Conservation (phyloP, 2,888 invertebrate species). For the Caenorhabditis doughertyi region DNA sequence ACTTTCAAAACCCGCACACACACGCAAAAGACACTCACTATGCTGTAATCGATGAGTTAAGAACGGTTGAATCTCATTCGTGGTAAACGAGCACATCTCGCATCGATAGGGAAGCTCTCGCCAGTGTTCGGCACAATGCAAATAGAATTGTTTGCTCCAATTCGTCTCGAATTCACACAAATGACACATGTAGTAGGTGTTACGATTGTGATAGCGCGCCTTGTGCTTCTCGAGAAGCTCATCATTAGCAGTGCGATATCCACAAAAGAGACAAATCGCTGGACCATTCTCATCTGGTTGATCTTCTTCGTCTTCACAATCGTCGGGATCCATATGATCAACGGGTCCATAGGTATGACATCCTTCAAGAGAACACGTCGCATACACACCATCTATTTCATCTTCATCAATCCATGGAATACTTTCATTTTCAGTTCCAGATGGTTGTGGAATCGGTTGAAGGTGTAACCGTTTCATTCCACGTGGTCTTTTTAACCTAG, state of each 20-base stretch:
- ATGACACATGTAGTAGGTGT: constrained; percentile 86
- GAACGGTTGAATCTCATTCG: constrained; percentile 85
- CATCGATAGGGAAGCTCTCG: constrained; percentile 87
- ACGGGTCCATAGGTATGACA: constrained; percentile 66
- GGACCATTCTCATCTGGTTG: constrained; percentile 65
- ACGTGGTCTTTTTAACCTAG: constrained; percentile 31
- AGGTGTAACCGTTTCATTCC: constrained; percentile 8
- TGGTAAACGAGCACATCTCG: constrained; percentile 85
- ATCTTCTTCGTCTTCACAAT: constrained; percentile 69
- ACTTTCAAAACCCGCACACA: too few species aligned
- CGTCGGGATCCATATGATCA: constrained; percentile 69
- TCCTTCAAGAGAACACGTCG: constrained; percentile 53
- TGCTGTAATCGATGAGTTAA: constrained; percentile 87
- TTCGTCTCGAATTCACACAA: constrained; percentile 87
- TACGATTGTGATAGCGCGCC: constrained; percentile 85
- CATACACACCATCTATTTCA: constrained; percentile 73
- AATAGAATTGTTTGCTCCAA: constrained; percentile 86
- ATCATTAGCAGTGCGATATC: constrained; percentile 61
- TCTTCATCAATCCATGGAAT: constrained; percentile 73
- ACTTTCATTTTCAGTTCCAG: constrained; percentile 62
- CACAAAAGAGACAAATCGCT: constrained; percentile 66
- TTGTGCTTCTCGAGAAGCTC: constrained; percentile 83
- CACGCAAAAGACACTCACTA: too few species aligned
- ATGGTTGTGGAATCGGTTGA: constrained; percentile 7
- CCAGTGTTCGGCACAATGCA: constrained; percentile 85